These are phyloP conservation scores for Notodonta dromedarius DNA, from an alignment of 2,888 invertebrate species.

Conservation along the genomic window DNA sequence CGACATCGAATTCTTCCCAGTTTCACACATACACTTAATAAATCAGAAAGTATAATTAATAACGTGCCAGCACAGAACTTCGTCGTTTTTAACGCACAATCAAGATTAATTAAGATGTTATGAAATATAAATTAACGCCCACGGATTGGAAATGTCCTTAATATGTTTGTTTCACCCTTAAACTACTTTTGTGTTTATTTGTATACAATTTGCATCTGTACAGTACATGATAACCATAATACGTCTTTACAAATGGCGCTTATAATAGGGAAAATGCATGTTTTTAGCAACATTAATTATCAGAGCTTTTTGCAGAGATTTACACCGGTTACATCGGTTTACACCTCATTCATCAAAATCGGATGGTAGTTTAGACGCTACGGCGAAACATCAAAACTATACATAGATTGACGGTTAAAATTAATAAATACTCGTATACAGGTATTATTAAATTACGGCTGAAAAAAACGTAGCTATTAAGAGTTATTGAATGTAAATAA, in stretches of 20 bases:
- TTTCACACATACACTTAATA: background rate
- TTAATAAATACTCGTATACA: too few species aligned
- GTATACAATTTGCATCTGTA: background rate
- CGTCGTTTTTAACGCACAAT: background rate
- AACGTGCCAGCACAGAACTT: background rate
- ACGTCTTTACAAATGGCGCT: background rate
- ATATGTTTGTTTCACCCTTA: background rate
- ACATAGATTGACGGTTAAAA: too few species aligned
- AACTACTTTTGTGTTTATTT: background rate
- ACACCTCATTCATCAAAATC: too few species aligned
- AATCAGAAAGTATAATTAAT: slow-evolving; percentile 3
- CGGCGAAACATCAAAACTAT: too few species aligned
- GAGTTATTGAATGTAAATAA: too few species aligned
- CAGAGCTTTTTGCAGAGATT: too few species aligned
- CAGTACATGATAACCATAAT: background rate
- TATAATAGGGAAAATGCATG: too few species aligned
- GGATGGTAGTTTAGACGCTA: too few species aligned
- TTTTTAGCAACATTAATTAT: too few species aligned
- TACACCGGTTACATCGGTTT: too few species aligned
- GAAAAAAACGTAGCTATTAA: too few species aligned
- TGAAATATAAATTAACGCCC: slow-evolving; percentile 1
- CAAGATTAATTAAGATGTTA: background rate
- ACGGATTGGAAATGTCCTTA: background rate
- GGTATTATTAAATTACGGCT: too few species aligned
- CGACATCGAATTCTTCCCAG: background rate